Percentiles rank a stretch among this genome's conserved stretches.
phyloP scores from a whole-genome alignment of 1,140 invertebrate species.

The Anoplolepis gracilipes region DNA sequence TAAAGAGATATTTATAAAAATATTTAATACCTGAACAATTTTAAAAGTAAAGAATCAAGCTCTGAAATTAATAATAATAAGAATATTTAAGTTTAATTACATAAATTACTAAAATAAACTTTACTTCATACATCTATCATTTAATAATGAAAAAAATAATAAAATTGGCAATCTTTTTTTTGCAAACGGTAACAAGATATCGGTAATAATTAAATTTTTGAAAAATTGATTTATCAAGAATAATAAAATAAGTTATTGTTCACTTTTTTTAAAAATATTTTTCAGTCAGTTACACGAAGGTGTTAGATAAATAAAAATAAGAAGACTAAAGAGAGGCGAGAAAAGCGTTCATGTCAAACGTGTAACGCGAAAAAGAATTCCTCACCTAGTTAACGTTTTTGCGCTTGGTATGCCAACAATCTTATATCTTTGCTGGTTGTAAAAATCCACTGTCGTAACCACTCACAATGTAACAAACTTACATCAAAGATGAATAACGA shows the following conservation, averaged over 20 bases:
- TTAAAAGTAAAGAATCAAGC: background rate
- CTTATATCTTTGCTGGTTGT: constrained; percentile 42
- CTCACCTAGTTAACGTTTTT: constrained; percentile 49
- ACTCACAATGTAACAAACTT: constrained; percentile 56
- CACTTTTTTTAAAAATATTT: constrained; percentile 11
- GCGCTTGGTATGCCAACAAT: constrained; percentile 55
- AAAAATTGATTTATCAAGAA: background rate
- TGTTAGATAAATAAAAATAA: constrained; percentile 53
- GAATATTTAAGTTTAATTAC: background rate
- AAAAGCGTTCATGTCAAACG: constrained; percentile 1
- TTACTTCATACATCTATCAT: background rate
- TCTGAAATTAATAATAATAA: background rate
- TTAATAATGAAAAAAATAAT: background rate
- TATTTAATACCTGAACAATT: background rate
- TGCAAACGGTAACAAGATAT: background rate
- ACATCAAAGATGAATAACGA: constrained; percentile 54
- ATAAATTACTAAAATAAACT: background rate
- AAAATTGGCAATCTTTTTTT: background rate
- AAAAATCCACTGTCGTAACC: constrained; percentile 33
- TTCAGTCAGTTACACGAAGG: background rate
- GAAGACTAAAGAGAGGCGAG: background rate
- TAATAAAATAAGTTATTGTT: background rate
- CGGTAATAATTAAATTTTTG: background rate
- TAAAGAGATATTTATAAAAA: background rate
- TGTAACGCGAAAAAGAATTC: constrained; percentile 37